A percentile compares a stretch with the other conserved stretches of the same genome.
These are phyloP conservation scores for Lacanobia oleracea DNA, from an alignment of 2,888 invertebrate genomes.

Conservation along the genomic window DNA sequence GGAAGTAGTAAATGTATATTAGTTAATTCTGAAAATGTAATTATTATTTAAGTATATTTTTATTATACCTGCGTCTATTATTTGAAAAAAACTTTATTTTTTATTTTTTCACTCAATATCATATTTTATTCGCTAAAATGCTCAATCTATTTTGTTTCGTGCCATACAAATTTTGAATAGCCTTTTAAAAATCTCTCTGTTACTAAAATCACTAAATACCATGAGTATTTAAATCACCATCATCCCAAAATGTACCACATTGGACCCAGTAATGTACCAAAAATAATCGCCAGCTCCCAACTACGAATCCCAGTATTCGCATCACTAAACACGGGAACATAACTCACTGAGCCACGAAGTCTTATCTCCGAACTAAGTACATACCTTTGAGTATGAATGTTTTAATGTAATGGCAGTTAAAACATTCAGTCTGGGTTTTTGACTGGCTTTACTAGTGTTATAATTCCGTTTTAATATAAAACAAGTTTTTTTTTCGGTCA, in stretches of 20 bases:
- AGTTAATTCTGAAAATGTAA: too few relatives aligned
- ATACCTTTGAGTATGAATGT: constrained; percentile 43
- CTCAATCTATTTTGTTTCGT: too few relatives aligned
- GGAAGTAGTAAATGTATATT: neutral
- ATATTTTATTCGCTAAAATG: too few relatives aligned
- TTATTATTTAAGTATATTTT: too few relatives aligned
- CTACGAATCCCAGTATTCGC: constrained; percentile 49
- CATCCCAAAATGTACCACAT: neutral
- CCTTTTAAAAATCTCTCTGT: neutral
- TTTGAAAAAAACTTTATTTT: too few relatives aligned
- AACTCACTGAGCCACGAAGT: constrained; percentile 62
- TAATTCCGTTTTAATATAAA: too few relatives aligned
- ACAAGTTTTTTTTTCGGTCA: too few relatives aligned
- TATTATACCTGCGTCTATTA: too few relatives aligned
- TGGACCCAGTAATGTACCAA: constrained; percentile 5
- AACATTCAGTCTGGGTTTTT: neutral
- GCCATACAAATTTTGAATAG: neutral
- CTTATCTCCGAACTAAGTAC: constrained; percentile 59
- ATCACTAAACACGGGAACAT: constrained; percentile 57
- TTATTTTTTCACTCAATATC: too few relatives aligned
- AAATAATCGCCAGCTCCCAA: constrained; percentile 42
- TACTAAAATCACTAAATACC: neutral
- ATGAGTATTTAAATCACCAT: neutral
- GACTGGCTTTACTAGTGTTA: too few relatives aligned
- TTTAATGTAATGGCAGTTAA: neutral